Conservation (phyloP, 1,140 invertebrate species). For the Trichogramma pretiosum region DNA sequence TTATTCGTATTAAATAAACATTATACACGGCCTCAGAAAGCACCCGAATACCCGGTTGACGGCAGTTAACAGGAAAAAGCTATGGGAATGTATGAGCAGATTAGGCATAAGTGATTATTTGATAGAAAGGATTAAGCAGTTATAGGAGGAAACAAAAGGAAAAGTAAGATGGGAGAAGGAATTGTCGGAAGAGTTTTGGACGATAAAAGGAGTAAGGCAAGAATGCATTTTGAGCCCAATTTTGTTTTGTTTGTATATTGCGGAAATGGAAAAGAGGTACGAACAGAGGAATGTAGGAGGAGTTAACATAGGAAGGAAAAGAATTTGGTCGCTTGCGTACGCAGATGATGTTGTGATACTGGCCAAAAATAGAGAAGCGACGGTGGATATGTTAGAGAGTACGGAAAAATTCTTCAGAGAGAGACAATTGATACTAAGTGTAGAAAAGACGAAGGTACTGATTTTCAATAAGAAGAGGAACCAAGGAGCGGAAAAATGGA, state of each 20-base stretch:
- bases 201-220: constrained; percentile 13
- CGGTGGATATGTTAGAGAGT: constrained; percentile 6
- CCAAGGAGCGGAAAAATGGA: constrained; percentile 5
- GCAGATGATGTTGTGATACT: constrained; percentile 10
- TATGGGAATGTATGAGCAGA: background rate
- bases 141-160: constrained; percentile 16
- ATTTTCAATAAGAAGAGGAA: constrained; percentile 2
- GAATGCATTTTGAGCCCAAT: constrained; percentile 12
- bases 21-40: no score
- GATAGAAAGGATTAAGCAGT: no score
- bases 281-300: constrained; percentile 8
- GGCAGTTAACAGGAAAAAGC: background rate
- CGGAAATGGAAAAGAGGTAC: constrained; percentile 1
- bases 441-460: constrained; percentile 11
- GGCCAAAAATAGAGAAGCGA: constrained; percentile 5
- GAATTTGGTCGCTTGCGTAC: constrained; percentile 5
- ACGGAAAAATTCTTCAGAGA: constrained; percentile 6
- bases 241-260: constrained; percentile 14
- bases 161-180: constrained; percentile 12
- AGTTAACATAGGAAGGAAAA: background rate
- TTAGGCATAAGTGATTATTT: no score
- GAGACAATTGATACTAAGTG: constrained; percentile 7
- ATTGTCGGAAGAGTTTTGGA: no score
- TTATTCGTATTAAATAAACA: no score
- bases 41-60: no score